Conservation (phyloP, 1,140 invertebrate species). For the Drosophila arizonae region DNA sequence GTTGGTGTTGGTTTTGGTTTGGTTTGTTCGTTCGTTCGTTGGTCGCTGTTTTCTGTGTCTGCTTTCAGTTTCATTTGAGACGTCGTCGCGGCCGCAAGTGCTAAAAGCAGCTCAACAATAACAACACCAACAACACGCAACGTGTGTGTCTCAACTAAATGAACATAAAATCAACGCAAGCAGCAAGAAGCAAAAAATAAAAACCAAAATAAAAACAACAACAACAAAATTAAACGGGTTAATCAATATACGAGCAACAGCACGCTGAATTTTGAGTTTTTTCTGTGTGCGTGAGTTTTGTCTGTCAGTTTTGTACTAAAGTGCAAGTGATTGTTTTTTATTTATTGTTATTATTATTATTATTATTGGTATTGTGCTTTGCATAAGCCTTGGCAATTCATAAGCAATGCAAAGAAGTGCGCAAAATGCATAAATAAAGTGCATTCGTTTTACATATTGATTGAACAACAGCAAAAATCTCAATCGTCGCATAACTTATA, state of each 20-base stretch:
- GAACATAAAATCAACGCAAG: conserved; percentile 53
- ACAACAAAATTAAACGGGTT: conserved; percentile 47
- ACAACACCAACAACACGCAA: conserved; percentile 37
- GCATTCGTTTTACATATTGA: conserved; percentile 52
- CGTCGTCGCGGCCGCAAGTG: conserved; percentile 73
- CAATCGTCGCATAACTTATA: conserved; percentile 6
- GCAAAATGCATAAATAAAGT: conserved; percentile 75
- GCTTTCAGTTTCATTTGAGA: conserved; percentile 82
- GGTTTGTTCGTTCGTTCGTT: conserved; percentile 26
- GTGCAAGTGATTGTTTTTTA: conserved; percentile 41
- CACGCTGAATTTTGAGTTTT: conserved; percentile 22
- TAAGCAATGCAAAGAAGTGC: conserved; percentile 77
- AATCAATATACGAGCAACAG: conserved; percentile 37
- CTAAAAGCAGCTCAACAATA: conserved; percentile 39
- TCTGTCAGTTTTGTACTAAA: conserved; percentile 30
- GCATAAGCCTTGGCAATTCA: conserved; percentile 61
- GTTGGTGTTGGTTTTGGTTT: conserved; percentile 32
- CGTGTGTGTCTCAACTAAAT: conserved; percentile 43
- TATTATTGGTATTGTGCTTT: conserved; percentile 46
- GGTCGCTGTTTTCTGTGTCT: conserved; percentile 62
- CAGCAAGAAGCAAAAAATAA: conserved; percentile 14
- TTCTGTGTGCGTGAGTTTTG: neutral
- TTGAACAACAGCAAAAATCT: conserved; percentile 38
- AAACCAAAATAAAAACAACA: conserved; percentile 10
- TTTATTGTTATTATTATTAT: conserved; percentile 16